Percentiles rank a stretch among this genome's conserved stretches.
Conservation (phyloP, 2,888 invertebrate genomes). For the Lacanobia wlatinum region DNA sequence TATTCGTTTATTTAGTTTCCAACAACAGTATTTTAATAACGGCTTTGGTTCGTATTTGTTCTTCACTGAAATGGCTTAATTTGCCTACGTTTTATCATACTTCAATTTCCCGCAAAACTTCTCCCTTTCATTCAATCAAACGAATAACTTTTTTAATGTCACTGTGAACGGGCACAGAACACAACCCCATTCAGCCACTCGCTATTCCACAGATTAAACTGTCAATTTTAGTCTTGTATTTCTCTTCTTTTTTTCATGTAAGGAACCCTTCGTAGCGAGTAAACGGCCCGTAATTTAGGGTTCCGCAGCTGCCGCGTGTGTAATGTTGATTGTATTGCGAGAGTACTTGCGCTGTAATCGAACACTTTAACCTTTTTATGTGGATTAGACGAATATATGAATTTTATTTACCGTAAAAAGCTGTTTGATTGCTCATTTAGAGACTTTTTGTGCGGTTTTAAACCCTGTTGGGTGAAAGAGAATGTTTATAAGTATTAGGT, state of each 20-base stretch:
- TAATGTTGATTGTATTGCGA: constrained; percentile 89
- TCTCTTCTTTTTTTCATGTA: constrained; percentile 72
- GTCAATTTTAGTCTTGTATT: constrained; percentile 84
- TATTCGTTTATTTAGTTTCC: constrained; percentile 4
- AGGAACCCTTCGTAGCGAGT: constrained; percentile 83
- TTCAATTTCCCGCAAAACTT: background rate
- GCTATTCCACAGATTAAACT: constrained; percentile 85
- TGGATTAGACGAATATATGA: constrained; percentile 70
- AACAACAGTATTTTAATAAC: constrained; percentile 21
- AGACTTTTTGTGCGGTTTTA: constrained; percentile 15
- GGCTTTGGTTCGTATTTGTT: background rate
- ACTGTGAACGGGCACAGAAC: constrained; percentile 53
- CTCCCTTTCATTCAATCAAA: constrained; percentile 27
- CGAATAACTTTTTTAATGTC: constrained; percentile 61
- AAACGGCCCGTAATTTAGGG: constrained; percentile 87
- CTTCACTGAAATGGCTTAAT: background rate
- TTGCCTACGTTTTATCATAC: background rate
- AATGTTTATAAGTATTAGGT: background rate
- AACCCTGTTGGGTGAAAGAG: background rate
- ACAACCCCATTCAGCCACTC: constrained; percentile 72
- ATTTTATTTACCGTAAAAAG: constrained; percentile 58
- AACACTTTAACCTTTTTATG: constrained; percentile 81
- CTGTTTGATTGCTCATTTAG: constrained; percentile 34
- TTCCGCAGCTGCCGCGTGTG: constrained; percentile 86
- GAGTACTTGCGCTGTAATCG: constrained; percentile 76